A percentile compares a stretch with the other conserved stretches of the same genome.
These are phyloP conservation scores for Caenorhabditis imperialis DNA, from an alignment of 2,888 invertebrate species.

Conservation along the genomic window DNA sequence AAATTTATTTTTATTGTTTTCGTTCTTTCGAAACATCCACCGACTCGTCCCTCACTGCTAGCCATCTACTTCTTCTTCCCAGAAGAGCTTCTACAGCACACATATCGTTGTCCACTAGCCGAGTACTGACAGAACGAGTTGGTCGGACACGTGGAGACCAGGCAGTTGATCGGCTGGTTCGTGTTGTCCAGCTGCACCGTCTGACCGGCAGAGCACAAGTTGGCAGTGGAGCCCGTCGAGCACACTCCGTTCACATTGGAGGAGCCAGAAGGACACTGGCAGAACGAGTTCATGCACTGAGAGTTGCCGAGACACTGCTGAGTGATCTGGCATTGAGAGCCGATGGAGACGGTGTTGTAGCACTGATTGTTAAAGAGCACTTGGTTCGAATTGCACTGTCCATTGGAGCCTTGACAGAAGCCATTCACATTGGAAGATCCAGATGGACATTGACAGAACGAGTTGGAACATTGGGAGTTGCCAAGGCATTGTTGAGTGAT, in stretches of 20 bases:
- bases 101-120: slow-evolving; percentile 43
- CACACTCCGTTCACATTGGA: slow-evolving; percentile 32
- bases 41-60: too few relatives aligned
- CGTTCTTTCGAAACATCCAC: too few relatives aligned
- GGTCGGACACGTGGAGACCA: slow-evolving; percentile 53
- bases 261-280: slow-evolving; percentile 51
- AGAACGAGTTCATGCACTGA: slow-evolving; percentile 45
- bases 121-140: slow-evolving; percentile 55
- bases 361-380: slow-evolving; percentile 46
- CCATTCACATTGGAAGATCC: slow-evolving; percentile 10
- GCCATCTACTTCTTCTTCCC: slow-evolving; percentile 30
- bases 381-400: slow-evolving; percentile 3
- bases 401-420: slow-evolving; percentile 1
- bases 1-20: too few relatives aligned
- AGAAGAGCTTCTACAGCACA: slow-evolving; percentile 48
- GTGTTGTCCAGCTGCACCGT: slow-evolving; percentile 35
- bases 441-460: slow-evolving; percentile 33
- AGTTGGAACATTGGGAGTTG: slow-evolving; percentile 26
- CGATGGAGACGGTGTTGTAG: slow-evolving; percentile 55
- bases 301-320: slow-evolving; percentile 61
- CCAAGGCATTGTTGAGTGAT: slow-evolving; percentile 59
- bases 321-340: slow-evolving; percentile 59
- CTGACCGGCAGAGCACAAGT: slow-evolving; percentile 33
- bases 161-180: slow-evolving; percentile 54
- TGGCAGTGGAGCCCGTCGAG: slow-evolving; percentile 9